Evolutionary conservation across 2,888 invertebrate species (phyloP), one percentile per base, ranked within the genome.

Genomic region (Suillia variegata): DNA sequence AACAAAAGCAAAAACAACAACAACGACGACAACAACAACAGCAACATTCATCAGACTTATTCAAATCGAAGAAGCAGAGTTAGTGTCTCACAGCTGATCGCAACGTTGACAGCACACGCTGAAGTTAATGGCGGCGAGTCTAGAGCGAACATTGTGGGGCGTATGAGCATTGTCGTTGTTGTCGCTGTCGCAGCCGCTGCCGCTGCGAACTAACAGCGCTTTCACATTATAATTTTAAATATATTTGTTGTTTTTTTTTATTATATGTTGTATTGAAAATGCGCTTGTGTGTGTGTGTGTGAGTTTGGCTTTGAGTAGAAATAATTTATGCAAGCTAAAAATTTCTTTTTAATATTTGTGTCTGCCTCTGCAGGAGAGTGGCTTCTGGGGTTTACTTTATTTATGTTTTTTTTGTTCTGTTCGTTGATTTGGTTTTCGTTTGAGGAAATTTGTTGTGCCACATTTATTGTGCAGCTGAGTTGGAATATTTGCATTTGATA

Each of bases 1-100:
- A n/a, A 53, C 57, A 58, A 66, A 63, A 63, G 69, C 64, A 68
- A n/a, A 70, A 68, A 64, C 64, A 65, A 67, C 63, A 70, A 61
- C 47, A 69, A 67, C 68, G 67, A 64, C 71, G 67, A 69, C 66
- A 61, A 69, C 47, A 45, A 45, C 24, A 34, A 54, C 71, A 57
- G 24, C 34, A 57, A 56, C 61, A 62, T 61, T 62, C 59, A 60
- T 66, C 70, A 73, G n/a, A n/a, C n/a, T 72, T 74, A 77, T 77
- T 78, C 74, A 78, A 77, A 77, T 77, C 70, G 76, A 74, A 62
- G 54, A 60, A 62, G 38, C 38, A n/a, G n/a, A n/a, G n/a, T n/a
- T n/a, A n/a, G n/a, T n/a, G 38, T 68, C 45, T 20, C 62, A 70
- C 73, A 73, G 73, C 71, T 74, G 73, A 70, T 75, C 70, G 74